Evolutionary conservation across 2,113 vertebrate genomes (phyloP).

Genomic region (Neopipo cinnamomea): DNA sequence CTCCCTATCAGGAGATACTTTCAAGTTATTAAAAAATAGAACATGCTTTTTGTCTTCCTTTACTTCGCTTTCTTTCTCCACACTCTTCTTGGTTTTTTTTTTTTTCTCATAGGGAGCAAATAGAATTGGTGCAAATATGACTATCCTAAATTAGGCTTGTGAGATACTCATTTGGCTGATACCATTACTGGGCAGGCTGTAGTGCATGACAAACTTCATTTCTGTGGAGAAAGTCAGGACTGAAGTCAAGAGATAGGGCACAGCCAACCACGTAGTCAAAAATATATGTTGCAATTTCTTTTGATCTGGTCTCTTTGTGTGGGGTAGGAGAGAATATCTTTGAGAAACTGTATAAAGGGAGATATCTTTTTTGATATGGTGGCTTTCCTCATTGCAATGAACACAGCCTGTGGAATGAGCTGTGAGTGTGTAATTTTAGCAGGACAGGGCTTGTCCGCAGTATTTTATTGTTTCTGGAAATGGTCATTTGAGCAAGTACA

Average conservation of each 20-base stretch:
- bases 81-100: background rate
- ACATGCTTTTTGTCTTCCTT: background rate
- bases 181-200: background rate
- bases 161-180: background rate
- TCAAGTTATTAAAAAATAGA: background rate
- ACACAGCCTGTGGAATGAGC: background rate
- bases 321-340: background rate
- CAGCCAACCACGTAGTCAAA: background rate
- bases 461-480: slow-evolving; percentile 47
- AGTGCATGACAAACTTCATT: background rate
- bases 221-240: background rate
- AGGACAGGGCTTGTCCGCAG: slow-evolving; percentile 19
- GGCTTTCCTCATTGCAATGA: background rate
- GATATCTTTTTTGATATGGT: background rate
- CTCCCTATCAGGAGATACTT: background rate
- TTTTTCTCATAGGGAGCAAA: background rate
- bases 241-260: background rate
- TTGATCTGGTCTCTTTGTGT: background rate
- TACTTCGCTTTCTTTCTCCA: background rate
- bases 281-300: background rate
- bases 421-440: slow-evolving; percentile 2
- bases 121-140: background rate
- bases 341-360: background rate
- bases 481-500: slow-evolving; percentile 37
- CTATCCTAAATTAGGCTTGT: background rate